Evolutionary conservation across 2,888 invertebrate genomes (phyloP).

Genomic region (Pyrrhosoma nymphula): DNA sequence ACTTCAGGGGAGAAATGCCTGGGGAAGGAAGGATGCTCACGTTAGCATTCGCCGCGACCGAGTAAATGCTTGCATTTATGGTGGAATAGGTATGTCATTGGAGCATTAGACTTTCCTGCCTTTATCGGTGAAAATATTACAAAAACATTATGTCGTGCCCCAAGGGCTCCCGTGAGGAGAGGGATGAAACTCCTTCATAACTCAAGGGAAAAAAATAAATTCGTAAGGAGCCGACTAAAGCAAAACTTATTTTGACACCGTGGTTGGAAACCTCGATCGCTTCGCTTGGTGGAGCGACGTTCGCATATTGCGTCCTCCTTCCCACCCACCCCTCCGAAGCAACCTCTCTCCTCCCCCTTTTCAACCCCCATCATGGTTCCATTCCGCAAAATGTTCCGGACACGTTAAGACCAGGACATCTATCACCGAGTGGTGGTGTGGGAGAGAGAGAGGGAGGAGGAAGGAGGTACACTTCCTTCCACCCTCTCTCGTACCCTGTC

Average conservation of each 20-base stretch:
- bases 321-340: neutral
- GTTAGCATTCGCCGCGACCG: neutral
- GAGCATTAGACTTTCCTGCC: neutral
- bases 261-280: conserved; percentile 60
- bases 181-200: conserved; percentile 5
- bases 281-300: neutral
- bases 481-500: neutral
- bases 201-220: conserved; percentile 4
- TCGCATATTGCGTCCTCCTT: conserved; percentile 46
- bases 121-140: neutral
- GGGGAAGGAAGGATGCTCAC: neutral
- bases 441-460: neutral
- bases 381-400: conserved; percentile 24
- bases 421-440: conserved; percentile 14
- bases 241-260: conserved; percentile 51
- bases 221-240: neutral
- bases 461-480: neutral
- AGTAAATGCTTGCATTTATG: neutral
- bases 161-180: no score
- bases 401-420: conserved; percentile 59
- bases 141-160: neutral
- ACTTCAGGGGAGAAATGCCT: neutral
- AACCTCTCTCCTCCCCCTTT: neutral
- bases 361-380: neutral
- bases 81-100: neutral